phyloP scores from a whole-genome alignment of 2,797 vertebrate genomes.

The Pristis pectinata region DNA sequence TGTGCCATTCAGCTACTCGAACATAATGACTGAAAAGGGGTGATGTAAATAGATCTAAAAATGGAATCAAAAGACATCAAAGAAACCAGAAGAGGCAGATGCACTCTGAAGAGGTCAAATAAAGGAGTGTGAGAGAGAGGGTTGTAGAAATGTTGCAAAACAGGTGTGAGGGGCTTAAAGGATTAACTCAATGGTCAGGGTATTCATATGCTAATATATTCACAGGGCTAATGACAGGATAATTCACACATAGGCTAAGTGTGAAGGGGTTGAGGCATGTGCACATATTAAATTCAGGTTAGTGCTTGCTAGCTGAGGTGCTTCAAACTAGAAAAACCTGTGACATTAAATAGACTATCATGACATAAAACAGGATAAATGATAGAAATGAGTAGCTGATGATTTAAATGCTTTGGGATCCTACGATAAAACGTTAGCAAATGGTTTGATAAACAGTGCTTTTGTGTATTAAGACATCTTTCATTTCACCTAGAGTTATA shows the following conservation, averaged over 20 bases:
- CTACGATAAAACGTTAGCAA: background rate
- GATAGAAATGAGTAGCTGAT: background rate
- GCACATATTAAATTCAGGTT: conserved; percentile 38
- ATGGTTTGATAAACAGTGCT: conserved; percentile 1
- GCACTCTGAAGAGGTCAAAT: conserved; percentile 32
- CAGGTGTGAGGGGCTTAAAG: conserved; percentile 38
- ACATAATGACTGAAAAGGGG: conserved; percentile 15
- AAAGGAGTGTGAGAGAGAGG: conserved; percentile 33
- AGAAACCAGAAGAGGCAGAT: conserved; percentile 35
- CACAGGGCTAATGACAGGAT: conserved; percentile 38
- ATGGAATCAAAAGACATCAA: conserved; percentile 30
- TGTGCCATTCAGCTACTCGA: conserved; percentile 5
- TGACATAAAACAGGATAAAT: background rate
- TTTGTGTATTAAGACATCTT: conserved; percentile 25
- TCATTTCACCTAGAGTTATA: background rate
- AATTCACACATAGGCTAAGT: conserved; percentile 37
- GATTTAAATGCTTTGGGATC: conserved; percentile 29
- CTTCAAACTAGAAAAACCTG: conserved; percentile 28
- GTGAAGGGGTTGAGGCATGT: conserved; percentile 33
- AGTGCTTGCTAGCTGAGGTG: background rate
- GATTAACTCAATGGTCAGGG: conserved; percentile 33
- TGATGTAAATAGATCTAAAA: conserved; percentile 15
- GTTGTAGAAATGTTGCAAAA: conserved; percentile 37
- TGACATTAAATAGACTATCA: conserved; percentile 32
- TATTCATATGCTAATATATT: conserved; percentile 38